Base-by-base conservation (phyloP, 2,888 invertebrate species). In the Pseudococcus longispinus region DNA sequence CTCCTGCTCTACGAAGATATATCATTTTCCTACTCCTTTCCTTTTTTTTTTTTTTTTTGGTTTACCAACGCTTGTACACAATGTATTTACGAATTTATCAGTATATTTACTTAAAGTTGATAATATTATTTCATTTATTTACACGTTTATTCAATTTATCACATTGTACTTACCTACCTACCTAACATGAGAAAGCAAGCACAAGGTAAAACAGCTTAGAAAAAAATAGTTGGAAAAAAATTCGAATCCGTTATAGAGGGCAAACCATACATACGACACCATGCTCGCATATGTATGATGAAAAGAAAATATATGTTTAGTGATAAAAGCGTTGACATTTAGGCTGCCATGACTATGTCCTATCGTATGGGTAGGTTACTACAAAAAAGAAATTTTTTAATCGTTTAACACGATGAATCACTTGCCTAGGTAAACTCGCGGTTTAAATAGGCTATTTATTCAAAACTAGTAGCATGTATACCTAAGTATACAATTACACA, bases 121-220 rank as follows among this genome's bases (percentile, higher is more conserved):
- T 85, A 85, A 85, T 65, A 85, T 85, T 85, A 85, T 85, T 85
- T 85, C 85, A 85, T 15, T 85, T 85, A 85, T 85, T 85, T 85
- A 85, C 85, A 85, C 65, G 85, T 65, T 85, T 85, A 85, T 85
- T 85, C 85, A 85, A 85, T 85, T 85, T 85, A 85, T 85, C 60
- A 70, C 85, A 65, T 60, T 42, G 84, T 84, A 84, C 51, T n/a
- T 5, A n/a, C 15, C 44, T 46, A 46, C 44, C 13, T n/a, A n/a
- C 9, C 46, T 51, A 60, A 60, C 44, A 65, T 70, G 85, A 85
- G 85, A 85, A 85, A 85, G 65, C 60, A 15, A 32, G 26, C 23
- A 85, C 37, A n/a, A 80, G 29, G 77, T 23, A 44, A 85, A 85
- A 85, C 20, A 26, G 8, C 0, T 1, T 23, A 23, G 74, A 85